phyloP scores from a whole-genome alignment of 2,888 invertebrate genomes.

The Noctua janthina region DNA sequence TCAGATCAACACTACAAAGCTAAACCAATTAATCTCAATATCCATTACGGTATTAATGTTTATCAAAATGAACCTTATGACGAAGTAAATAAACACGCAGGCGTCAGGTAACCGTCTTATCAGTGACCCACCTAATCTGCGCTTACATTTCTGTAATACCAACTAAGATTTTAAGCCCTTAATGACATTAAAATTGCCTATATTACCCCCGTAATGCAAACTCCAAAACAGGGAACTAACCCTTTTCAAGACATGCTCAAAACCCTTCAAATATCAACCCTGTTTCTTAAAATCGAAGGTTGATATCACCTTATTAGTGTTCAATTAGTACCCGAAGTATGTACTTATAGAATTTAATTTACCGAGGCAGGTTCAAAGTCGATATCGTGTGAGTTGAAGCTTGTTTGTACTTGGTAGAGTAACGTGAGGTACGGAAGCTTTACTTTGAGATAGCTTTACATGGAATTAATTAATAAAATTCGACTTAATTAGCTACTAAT shows the following conservation, averaged over 20 bases:
- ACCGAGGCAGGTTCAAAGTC: conserved; percentile 25
- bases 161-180: conserved; percentile 53
- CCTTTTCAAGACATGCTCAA: conserved; percentile 35
- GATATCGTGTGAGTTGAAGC: conserved; percentile 32
- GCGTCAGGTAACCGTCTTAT: conserved; percentile 40
- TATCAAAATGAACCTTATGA: conserved; percentile 31
- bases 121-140: conserved; percentile 45
- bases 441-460: neutral
- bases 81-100: conserved; percentile 35
- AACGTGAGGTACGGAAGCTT: neutral
- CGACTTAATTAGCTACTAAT: neutral
- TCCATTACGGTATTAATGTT: conserved; percentile 34
- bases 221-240: conserved; percentile 44
- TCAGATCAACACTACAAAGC: conserved; percentile 25
- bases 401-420: conserved; percentile 28
- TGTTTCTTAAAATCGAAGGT: neutral
- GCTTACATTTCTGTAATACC: conserved; percentile 44
- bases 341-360: conserved; percentile 39
- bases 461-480: conserved; percentile 11
- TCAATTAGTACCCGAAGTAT: conserved; percentile 16
- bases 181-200: conserved; percentile 59
- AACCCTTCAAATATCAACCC: conserved; percentile 2
- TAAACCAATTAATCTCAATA: conserved; percentile 37
- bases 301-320: conserved; percentile 2
- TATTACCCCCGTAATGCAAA: conserved; percentile 52